A percentile compares a stretch with the other conserved stretches of the same genome.
Conservation (phyloP, 1,140 invertebrate species). For the Cyphomyrmex costatus region DNA sequence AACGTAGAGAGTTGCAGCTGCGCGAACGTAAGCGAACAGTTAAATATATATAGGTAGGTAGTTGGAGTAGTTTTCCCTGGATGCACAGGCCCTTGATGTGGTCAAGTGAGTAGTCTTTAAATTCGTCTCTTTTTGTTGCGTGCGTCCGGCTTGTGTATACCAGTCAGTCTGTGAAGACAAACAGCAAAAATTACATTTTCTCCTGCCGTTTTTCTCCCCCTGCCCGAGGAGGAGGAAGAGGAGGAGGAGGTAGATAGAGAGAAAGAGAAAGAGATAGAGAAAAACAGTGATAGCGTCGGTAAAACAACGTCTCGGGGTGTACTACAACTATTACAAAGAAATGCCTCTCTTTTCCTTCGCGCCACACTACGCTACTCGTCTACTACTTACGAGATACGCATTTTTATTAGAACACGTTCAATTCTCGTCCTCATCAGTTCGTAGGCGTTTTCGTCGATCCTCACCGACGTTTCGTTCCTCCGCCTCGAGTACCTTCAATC, state of each 20-base stretch:
- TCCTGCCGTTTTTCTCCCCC: conserved; percentile 62
- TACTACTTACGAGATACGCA: conserved; percentile 85
- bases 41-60: conserved; percentile 82
- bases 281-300: conserved; percentile 63
- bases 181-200: conserved; percentile 86
- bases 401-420: conserved; percentile 74
- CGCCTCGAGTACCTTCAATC: conserved; percentile 95
- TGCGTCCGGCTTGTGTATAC: conserved; percentile 87
- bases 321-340: conserved; percentile 63
- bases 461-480: conserved; percentile 91
- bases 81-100: conserved; percentile 86
- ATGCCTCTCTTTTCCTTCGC: conserved; percentile 62
- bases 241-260: conserved; percentile 4
- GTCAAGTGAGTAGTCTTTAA: conserved; percentile 87
- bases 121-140: conserved; percentile 87
- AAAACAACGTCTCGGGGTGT: conserved; percentile 72
- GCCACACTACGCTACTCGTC: conserved; percentile 47
- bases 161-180: conserved; percentile 87
- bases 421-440: conserved; percentile 86
- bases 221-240: conserved; percentile 57
- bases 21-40: conserved; percentile 85
- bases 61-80: conserved; percentile 85
- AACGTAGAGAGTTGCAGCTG: conserved; percentile 82
- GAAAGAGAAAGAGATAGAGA: background rate
- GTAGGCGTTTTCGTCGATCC: conserved; percentile 87